phyloP scores from a whole-genome alignment of 2,797 vertebrate genomes.

The Kryptolebias ocellatus region DNA sequence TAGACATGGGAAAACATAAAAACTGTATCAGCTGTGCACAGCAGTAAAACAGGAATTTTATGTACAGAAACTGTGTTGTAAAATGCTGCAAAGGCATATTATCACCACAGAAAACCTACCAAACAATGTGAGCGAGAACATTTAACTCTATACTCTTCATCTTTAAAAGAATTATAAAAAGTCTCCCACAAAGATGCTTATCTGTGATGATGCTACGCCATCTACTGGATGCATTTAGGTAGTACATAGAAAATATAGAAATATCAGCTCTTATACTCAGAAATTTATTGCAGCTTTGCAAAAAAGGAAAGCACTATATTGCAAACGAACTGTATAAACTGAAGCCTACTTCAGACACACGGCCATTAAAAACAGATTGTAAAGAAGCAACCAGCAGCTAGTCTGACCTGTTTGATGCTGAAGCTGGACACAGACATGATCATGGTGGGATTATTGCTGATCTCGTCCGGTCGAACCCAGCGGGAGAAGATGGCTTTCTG shows the following conservation, averaged over 20 bases:
- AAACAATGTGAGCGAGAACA: background rate
- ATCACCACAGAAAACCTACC: background rate
- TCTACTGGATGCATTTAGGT: constrained; percentile 31
- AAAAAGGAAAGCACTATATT: background rate
- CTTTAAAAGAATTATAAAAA: background rate
- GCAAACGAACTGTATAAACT: too few species aligned
- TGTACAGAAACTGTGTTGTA: too few species aligned
- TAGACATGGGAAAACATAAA: constrained; percentile 50
- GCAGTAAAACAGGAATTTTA: background rate
- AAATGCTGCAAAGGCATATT: too few species aligned
- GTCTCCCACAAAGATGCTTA: background rate
- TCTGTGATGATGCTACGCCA: constrained; percentile 7
- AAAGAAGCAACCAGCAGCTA: background rate
- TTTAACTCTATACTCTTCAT: background rate
- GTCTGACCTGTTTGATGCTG: constrained; percentile 96
- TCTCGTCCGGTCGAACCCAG: constrained; percentile 96
- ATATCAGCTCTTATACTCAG: background rate
- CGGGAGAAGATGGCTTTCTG: constrained; percentile 95
- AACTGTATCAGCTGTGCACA: background rate
- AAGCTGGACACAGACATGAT: constrained; percentile 99
- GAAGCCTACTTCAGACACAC: background rate
- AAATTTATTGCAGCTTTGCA: background rate
- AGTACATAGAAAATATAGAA: background rate
- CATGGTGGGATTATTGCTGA: constrained; percentile 95
- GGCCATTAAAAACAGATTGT: background rate